phyloP scores from a whole-genome alignment of 2,888 invertebrate genomes.

The Bhutanitis thaidina region DNA sequence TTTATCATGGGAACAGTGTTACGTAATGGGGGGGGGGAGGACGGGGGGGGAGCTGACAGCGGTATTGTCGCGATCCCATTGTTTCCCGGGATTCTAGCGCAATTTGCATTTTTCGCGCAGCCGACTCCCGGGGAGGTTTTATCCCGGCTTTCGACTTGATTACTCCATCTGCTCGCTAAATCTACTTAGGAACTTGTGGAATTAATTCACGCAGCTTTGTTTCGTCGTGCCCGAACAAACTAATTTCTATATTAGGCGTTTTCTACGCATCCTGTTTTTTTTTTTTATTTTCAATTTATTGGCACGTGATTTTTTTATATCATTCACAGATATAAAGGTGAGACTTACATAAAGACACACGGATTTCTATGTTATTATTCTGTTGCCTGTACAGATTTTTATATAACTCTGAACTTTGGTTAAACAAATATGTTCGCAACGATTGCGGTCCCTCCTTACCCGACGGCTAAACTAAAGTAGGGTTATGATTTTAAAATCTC shows the following conservation, averaged over 20 bases:
- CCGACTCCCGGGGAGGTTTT: constrained; percentile 21
- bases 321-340: no score
- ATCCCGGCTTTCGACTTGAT: constrained; percentile 40
- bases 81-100: constrained; percentile 42
- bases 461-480: no score
- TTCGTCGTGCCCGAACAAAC: neutral
- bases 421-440: no score
- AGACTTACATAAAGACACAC: no score
- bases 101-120: constrained; percentile 53
- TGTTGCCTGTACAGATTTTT: no score
- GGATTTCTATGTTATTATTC: no score
- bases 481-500: no score
- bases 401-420: no score
- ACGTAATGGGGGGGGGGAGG: constrained; percentile 22
- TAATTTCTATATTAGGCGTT: neutral
- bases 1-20: no score
- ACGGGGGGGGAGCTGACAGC: constrained; percentile 18
- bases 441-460: no score
- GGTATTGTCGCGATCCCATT: constrained; percentile 28
- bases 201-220: constrained; percentile 23
- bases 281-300: no score
- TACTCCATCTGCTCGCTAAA: constrained; percentile 37
- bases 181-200: constrained; percentile 33
- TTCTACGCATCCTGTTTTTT: neutral
- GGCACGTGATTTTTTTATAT: no score